Conservation (phyloP, 2,113 vertebrate species). For the Prinia subflava region DNA sequence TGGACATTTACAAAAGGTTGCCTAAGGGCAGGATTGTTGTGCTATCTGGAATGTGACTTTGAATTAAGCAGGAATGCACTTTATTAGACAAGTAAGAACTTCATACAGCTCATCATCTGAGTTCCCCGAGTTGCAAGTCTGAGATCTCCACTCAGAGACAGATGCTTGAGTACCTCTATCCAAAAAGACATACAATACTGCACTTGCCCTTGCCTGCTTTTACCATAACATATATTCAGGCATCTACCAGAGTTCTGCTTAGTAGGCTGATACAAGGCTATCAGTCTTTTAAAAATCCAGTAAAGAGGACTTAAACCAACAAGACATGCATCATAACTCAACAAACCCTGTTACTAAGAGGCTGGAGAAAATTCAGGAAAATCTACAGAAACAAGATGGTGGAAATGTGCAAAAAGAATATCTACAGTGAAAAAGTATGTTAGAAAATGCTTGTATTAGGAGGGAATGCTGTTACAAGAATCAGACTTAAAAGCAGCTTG, state of each 20-base stretch:
- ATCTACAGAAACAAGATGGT: background rate
- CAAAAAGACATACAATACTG: background rate
- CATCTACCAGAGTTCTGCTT: background rate
- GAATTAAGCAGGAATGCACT: background rate
- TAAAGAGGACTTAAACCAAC: background rate
- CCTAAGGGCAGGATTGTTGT: background rate
- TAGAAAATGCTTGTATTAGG: background rate
- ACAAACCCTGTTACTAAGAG: background rate
- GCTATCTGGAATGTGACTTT: background rate
- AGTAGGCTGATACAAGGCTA: background rate
- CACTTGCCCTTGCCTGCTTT: background rate
- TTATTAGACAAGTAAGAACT: background rate
- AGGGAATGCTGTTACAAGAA: background rate
- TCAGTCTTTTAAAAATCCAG: background rate
- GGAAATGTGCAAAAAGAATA: background rate
- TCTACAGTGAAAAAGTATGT: background rate
- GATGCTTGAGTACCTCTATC: background rate
- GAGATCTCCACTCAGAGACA: background rate
- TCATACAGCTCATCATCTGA: background rate
- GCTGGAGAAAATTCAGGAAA: background rate
- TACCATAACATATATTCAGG: background rate
- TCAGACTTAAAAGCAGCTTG: background rate
- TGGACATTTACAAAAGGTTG: background rate
- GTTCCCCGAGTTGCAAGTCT: background rate
- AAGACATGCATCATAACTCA: background rate